A percentile compares a stretch with the other conserved stretches of the same genome.
phyloP scores from a whole-genome alignment of 2,113 vertebrate genomes.

The Felis catus region F.catus_Fca126_mat1.0 CM031423.1:69109501-69110000 shows the following conservation, averaged over 20 bases:
- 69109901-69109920: slow-evolving; percentile 23
- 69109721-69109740: background rate
- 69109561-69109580: background rate
- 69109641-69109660: slow-evolving; percentile 12
- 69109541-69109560: background rate
- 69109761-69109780: background rate
- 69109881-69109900: slow-evolving; percentile 31
- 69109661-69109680: background rate
- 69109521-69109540: background rate
- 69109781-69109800: background rate
- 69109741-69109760: background rate
- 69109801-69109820: background rate
- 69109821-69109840: background rate
- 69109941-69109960: slow-evolving; percentile 32
- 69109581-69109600: slow-evolving; percentile 9
- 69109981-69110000: slow-evolving; percentile 18
- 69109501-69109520: background rate
- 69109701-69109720: background rate
- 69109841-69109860: background rate
- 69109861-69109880: slow-evolving; percentile 21
- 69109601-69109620: slow-evolving; percentile 25
- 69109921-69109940: slow-evolving; percentile 17
- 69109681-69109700: slow-evolving; percentile 24
- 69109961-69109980: slow-evolving; percentile 48
- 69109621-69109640: background rate